Conservation (phyloP, 23 tunicate genomes). For the Aplidium turbinatum region DNA sequence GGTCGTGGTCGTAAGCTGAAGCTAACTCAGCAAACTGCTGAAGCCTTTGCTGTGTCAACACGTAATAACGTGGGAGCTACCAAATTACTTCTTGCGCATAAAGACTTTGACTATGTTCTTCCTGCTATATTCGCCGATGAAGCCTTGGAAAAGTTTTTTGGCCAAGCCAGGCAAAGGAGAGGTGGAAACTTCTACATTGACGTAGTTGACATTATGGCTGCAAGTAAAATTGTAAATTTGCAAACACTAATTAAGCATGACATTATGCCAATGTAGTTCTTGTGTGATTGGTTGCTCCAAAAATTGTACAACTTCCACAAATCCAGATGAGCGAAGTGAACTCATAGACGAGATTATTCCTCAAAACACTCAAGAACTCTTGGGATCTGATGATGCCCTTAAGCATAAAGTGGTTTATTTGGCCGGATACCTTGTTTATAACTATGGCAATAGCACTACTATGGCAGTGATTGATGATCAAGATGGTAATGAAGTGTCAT, state of each 20-base stretch:
- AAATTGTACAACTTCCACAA: neutral
- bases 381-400: too few species aligned
- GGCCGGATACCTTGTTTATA: too few species aligned
- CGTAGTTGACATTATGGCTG: neutral
- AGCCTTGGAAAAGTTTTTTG: constrained; percentile 6
- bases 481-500: too few species aligned
- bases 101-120: constrained; percentile 7
- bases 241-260: constrained; percentile 7
- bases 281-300: neutral
- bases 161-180: constrained; percentile 8
- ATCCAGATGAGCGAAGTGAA: too few species aligned
- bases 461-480: too few species aligned
- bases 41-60: neutral
- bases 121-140: constrained; percentile 7
- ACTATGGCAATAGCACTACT: too few species aligned
- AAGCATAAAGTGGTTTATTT: too few species aligned
- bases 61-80: neutral
- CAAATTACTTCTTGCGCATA: neutral
- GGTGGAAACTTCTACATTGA: constrained; percentile 8
- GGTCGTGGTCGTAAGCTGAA: constrained; percentile 4
- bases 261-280: neutral
- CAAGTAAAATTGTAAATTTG: too few species aligned
- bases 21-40: constrained; percentile 7
- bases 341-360: too few species aligned
- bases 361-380: too few species aligned